These are phyloP conservation scores for Nannobrachium achirus DNA, from an alignment of 2,113 vertebrate species.

Conservation along the genomic window DNA sequence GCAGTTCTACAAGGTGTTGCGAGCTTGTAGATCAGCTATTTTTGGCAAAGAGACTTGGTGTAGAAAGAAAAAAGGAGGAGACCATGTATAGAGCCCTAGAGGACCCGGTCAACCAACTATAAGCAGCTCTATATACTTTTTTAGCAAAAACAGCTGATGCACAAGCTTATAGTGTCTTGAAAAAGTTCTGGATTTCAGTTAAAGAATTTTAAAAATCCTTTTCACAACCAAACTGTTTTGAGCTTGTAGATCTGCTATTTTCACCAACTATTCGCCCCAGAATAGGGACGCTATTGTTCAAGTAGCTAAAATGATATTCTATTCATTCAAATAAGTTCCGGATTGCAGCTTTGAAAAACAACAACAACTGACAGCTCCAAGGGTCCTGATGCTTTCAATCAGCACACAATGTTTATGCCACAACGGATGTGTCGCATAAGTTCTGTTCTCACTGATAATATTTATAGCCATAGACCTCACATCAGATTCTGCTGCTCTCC, in stretches of 20 bases:
- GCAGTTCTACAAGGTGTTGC: no score
- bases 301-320: not conserved
- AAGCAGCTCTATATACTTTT: no score
- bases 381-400: slow-evolving; percentile 35
- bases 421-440: slow-evolving; percentile 1
- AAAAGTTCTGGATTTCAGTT: no score
- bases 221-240: no score
- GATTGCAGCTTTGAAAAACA: no score
- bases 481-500: slow-evolving; percentile 6
- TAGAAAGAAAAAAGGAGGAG: not conserved
- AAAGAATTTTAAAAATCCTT: no score
- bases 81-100: no score
- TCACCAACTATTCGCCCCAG: no score
- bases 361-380: slow-evolving; percentile 22
- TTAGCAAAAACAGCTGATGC: no score
- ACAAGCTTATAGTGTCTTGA: no score
- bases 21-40: no score
- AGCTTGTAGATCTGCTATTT: not conserved
- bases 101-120: no score
- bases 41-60: not conserved
- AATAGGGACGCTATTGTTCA: not conserved
- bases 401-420: slow-evolving; percentile 20
- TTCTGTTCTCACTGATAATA: slow-evolving; percentile 17
- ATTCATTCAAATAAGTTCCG: not conserved
- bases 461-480: slow-evolving; percentile 1